Evolutionary conservation across 2,888 invertebrate species (phyloP).

Genomic region (Gymnoscelis rufifasciata): DNA sequence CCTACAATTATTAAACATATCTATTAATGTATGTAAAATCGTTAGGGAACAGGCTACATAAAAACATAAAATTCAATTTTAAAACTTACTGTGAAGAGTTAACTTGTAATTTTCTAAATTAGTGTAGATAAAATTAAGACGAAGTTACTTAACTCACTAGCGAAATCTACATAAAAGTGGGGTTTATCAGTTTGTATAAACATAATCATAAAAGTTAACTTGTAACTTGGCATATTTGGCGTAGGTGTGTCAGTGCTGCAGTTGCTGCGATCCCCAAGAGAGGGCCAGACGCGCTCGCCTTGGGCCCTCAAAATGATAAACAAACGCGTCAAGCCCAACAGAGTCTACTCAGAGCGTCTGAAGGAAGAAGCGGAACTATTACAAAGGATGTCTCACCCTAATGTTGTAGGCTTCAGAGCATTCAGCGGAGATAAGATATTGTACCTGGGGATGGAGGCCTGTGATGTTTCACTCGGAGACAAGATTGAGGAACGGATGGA

Average conservation of each 20-base stretch:
- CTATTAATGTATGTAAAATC: too few species aligned
- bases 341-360: constrained; percentile 77
- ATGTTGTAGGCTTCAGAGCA: constrained; percentile 87
- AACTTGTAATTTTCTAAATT: too few species aligned
- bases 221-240: too few species aligned
- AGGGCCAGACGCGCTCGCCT: constrained; percentile 85
- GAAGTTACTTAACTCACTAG: too few species aligned
- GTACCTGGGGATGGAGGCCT: constrained; percentile 89
- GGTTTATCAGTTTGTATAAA: too few species aligned
- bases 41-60: too few species aligned
- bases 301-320: constrained; percentile 91
- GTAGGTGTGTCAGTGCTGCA: constrained; percentile 88
- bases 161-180: too few species aligned
- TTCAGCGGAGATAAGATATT: constrained; percentile 75
- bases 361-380: constrained; percentile 85
- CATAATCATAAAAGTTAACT: too few species aligned
- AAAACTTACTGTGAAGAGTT: too few species aligned
- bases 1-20: too few species aligned
- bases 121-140: too few species aligned
- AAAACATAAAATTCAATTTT: too few species aligned
- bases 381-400: constrained; percentile 84
- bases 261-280: constrained; percentile 84
- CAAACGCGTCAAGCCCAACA: constrained; percentile 64
- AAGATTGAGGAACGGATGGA: constrained; percentile 84
- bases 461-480: constrained; percentile 84